Base-by-base conservation (phyloP, 1,140 invertebrate species). In the Drosophila azteca region DNA sequence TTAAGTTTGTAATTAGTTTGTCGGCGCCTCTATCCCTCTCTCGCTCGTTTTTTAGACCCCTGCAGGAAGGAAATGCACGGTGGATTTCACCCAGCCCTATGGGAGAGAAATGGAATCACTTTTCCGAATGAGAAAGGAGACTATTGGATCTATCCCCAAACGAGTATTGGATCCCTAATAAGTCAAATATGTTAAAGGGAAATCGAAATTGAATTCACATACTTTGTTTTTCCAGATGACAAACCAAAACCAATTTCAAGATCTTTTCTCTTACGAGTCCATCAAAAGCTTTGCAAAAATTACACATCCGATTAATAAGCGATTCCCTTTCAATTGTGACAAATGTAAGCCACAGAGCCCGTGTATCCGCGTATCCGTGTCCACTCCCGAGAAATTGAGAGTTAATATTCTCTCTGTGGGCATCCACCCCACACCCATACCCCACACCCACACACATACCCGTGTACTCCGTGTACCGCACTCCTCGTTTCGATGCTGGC, bases 1-100 rank as follows among this genome's bases (percentile, higher is more conserved):
- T 79, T 79, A 78, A 88, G 82, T 87, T 87, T 70, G 57, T 87
- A 87, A 87, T 87, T 87, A 79, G 83, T 87, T 87, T 82, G 67
- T 58, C 64, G 73, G 83, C 83, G 78, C 75, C 69, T 57, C n/a
- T 11, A 3, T 48, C 11, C 7, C 22, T 20, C 17, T 20, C 17
- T 20, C 17, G 17, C 17, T n/a, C 15, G 2, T 9, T n/a, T 22
- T n/a, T 11, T 13, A 6, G 20, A 8, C 31, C 31, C 31, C 3
- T 31, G 29, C 29, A 8, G 29, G 0, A 7, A 31, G 2, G 29
- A 29, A 9, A 3, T 9, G 31, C 8, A 2, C 1, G 9, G 9
- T 35, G 31, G 31, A 35, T 20, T 9, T 35, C 17, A 20, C 0
- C 17, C 17, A 20, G 17, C 1, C 1, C 17, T 20, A 20, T 1